Evolutionary conservation across 2,888 invertebrate genomes (phyloP), one percentile per base, ranked within the genome.

Genomic region (Drosophila maculinotata): DNA sequence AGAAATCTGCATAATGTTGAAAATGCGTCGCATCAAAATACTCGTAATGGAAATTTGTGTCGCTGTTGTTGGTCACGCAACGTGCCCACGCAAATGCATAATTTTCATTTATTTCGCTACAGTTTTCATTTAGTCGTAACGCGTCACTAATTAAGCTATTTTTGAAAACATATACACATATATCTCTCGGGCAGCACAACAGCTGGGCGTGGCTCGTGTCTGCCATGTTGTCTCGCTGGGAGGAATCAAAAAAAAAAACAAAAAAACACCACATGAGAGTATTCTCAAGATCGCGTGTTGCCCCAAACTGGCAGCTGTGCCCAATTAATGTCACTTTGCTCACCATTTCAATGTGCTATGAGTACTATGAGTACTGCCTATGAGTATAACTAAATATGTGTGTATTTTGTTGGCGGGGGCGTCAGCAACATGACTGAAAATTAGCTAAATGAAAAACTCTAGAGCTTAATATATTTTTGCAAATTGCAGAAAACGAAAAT

Each of bases 111-210:
- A 67, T 74, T 77, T 80, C 51, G 66, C 62, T 69, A 78, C 76
- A 74, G 64, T 70, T 76, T 77, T 66, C 69, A 67, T 74, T 58
- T 60, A 4, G 58, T 52, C 60, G 67, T 39, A 69, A 73, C 67
- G 76, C 76, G 54, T 63, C 62, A 79, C 74, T 85, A 86, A 86
- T 86, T 83, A 81, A 81, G 81, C 65, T 81, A 81, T 86, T 86
- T 81, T 81, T 77, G 53, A 68, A 69, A 28, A 52, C 2, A 48
- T 14, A 60, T 42, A 41, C 60, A 56, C 2, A 44, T 25, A 52
- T 54, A 49, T 60, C 35, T 47, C 36, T 39, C 12, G 47, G 49
- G 39, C 60, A 76, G 62, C 53, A 51, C 64, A 59, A 23, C 52
- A 35, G 35, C 52, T 54, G 76, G 82, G 76, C 76, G 72, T 59